Percentiles rank a stretch among this genome's conserved stretches.
phyloP scores from a whole-genome alignment of 2,113 vertebrate genomes.

The Notothenia coriiceps region DNA sequence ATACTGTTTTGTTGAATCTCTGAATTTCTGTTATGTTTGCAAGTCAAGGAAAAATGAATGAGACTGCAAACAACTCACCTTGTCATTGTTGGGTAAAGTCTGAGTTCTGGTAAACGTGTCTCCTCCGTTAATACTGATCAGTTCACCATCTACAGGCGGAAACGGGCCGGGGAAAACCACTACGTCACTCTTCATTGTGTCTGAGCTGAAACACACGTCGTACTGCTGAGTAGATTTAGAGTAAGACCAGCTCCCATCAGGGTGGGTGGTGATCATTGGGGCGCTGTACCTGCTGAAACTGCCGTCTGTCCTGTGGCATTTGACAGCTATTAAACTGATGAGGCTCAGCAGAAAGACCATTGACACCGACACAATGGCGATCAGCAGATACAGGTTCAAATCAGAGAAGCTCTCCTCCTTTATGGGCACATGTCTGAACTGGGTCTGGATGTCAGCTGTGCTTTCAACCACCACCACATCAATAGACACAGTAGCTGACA shows the following conservation, averaged over 20 bases:
- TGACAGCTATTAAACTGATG: slow-evolving; percentile 66
- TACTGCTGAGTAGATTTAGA: not conserved
- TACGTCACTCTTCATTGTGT: slow-evolving; percentile 76
- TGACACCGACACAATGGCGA: slow-evolving; percentile 83
- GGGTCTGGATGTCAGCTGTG: slow-evolving; percentile 79
- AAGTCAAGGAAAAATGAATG: no score
- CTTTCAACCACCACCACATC: slow-evolving; percentile 84
- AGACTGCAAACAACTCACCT: no score
- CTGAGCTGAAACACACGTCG: slow-evolving; percentile 54
- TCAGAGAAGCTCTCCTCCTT: slow-evolving; percentile 73
- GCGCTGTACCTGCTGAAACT: slow-evolving; percentile 48
- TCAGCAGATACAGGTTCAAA: slow-evolving; percentile 84
- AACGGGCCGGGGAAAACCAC: slow-evolving; percentile 67
- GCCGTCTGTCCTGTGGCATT: slow-evolving; percentile 62
- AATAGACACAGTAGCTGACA: slow-evolving; percentile 85
- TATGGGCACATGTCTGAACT: slow-evolving; percentile 81
- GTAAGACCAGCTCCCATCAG: no score
- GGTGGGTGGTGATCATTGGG: slow-evolving; percentile 1
- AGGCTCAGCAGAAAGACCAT: slow-evolving; percentile 79
- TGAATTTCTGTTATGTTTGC: no score
- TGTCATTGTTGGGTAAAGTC: slow-evolving; percentile 63
- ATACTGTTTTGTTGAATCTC: no score
- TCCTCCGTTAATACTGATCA: slow-evolving; percentile 62
- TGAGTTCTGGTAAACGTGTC: slow-evolving; percentile 59
- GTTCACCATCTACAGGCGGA: slow-evolving; percentile 46